Percentiles rank a stretch among this genome's conserved stretches.
Conservation (phyloP, 2,797 vertebrate species). For the Pitangus sulphuratus region DNA sequence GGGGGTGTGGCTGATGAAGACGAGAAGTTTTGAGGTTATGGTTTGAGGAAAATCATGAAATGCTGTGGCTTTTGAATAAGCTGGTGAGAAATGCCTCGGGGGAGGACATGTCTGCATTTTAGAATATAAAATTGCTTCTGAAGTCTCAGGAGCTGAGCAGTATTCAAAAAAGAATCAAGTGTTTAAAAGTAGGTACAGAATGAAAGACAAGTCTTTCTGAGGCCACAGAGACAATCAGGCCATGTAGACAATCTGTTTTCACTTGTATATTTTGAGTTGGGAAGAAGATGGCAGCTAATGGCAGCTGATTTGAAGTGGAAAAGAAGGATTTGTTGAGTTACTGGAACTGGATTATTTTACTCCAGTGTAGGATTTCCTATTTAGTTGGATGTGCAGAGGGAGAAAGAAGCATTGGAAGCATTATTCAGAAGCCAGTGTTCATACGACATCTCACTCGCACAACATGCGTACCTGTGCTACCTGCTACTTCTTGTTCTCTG, state of each 20-base stretch:
- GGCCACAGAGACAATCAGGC: conserved; percentile 63
- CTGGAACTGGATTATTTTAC: not conserved
- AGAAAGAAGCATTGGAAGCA: no score
- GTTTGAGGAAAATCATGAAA: conserved; percentile 22
- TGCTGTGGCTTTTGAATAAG: conserved; percentile 40
- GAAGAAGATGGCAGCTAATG: not conserved
- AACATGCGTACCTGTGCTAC: not conserved
- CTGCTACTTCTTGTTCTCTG: conserved; percentile 6
- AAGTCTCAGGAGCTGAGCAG: conserved; percentile 10
- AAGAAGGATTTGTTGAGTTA: not conserved
- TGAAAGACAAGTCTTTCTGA: not conserved
- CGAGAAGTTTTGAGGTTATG: not conserved
- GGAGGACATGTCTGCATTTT: not conserved
- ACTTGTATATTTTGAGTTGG: not conserved
- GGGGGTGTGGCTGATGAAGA: not conserved
- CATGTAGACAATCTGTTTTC: conserved; percentile 61
- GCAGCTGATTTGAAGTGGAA: not conserved
- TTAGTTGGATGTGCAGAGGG: not conserved
- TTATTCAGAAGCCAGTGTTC: not conserved
- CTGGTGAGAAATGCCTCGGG: conserved; percentile 4
- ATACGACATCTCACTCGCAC: not conserved
- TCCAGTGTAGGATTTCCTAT: not conserved
- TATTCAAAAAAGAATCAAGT: conserved; percentile 3
- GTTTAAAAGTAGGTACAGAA: conserved; percentile 20
- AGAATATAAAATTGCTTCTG: not conserved